phyloP scores from a whole-genome alignment of 2,113 vertebrate genomes.

The Heliornis fulica region DNA sequence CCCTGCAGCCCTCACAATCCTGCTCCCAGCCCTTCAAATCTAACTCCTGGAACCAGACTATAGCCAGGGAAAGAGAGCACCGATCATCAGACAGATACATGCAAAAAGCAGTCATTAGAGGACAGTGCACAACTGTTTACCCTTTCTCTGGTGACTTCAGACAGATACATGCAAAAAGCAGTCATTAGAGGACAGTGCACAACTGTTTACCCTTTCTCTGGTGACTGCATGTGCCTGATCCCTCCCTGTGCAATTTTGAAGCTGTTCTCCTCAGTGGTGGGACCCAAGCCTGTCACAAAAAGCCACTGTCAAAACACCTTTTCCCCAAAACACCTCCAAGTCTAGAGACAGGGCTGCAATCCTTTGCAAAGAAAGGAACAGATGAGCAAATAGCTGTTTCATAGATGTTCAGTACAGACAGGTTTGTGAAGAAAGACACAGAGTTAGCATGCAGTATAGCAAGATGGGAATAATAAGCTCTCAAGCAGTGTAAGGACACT shows the following conservation, averaged over 20 bases:
- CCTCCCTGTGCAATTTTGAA: not conserved
- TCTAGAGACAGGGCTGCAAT: not conserved
- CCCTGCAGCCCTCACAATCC: not conserved
- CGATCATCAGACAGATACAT: not conserved
- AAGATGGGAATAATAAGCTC: not conserved
- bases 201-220: not conserved
- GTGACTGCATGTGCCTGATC: not conserved
- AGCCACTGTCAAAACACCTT: not conserved
- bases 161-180: not conserved
- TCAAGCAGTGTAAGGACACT: not conserved
- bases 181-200: not conserved
- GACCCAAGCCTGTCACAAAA: not conserved
- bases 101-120: not conserved
- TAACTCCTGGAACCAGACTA: not conserved
- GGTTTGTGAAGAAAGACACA: not conserved
- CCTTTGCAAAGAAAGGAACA: not conserved
- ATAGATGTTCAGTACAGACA: not conserved
- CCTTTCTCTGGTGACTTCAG: too few species aligned
- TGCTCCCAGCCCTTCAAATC: not conserved
- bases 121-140: not conserved
- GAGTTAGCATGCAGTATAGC: not conserved
- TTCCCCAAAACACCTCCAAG: not conserved
- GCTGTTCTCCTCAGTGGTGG: not conserved
- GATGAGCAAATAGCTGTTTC: not conserved
- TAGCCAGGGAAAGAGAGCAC: not conserved